Conservation (phyloP, 2,888 invertebrate species). For the Cactoblastis cactorum region DNA sequence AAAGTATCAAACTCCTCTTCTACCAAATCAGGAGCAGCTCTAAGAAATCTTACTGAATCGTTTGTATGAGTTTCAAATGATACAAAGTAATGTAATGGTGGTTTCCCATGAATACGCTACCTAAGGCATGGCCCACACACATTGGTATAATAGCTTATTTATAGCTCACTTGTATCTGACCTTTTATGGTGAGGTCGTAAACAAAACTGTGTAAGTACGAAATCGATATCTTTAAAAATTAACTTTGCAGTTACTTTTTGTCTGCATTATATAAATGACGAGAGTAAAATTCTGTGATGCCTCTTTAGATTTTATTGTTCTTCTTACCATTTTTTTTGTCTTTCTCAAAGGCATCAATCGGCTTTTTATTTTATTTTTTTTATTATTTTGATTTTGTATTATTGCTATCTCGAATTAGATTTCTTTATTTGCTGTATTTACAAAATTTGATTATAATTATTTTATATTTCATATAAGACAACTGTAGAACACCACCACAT, state of each 20-base stretch:
- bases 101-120: slow-evolving; percentile 55
- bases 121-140: slow-evolving; percentile 68
- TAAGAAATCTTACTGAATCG: slow-evolving; percentile 2
- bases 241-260: not conserved
- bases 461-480: too few relatives aligned
- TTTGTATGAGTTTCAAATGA: slow-evolving; percentile 38
- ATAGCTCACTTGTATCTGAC: slow-evolving; percentile 61
- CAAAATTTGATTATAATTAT: too few relatives aligned
- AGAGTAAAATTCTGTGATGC: too few relatives aligned
- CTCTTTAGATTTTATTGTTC: too few relatives aligned
- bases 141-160: slow-evolving; percentile 73
- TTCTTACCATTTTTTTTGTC: too few relatives aligned
- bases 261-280: too few relatives aligned
- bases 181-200: slow-evolving; percentile 42
- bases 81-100: slow-evolving; percentile 52
- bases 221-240: not conserved
- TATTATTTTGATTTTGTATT: too few relatives aligned
- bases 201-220: slow-evolving; percentile 22
- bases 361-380: too few relatives aligned
- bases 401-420: too few relatives aligned
- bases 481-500: too few relatives aligned
- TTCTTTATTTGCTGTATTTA: too few relatives aligned
- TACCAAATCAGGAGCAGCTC: not conserved
- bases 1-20: not conserved
- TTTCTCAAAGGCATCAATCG: too few relatives aligned